These are phyloP conservation scores for Branchinecta sandiegonensis DNA, from an alignment of 2,888 invertebrate genomes.

Conservation along the genomic window DNA sequence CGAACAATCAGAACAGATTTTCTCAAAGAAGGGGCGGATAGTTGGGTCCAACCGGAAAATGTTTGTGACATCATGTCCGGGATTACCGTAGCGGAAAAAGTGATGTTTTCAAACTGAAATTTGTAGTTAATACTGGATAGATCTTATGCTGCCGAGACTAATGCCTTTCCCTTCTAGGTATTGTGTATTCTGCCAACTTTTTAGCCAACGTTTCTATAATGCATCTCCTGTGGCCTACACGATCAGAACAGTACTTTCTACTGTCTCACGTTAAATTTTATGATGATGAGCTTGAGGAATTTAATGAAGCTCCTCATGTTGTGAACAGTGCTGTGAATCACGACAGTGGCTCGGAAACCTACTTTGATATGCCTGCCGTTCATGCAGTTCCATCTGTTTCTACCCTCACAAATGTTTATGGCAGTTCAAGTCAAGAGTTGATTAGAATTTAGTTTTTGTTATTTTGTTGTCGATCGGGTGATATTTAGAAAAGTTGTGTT, in stretches of 20 bases:
- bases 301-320: constrained; percentile 78
- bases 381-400: constrained; percentile 4
- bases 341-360: constrained; percentile 10
- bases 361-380: neutral
- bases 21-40: too few relatives aligned
- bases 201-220: constrained; percentile 89
- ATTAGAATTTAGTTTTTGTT: neutral
- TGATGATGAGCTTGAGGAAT: constrained; percentile 70
- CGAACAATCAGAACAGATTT: too few relatives aligned
- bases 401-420: neutral
- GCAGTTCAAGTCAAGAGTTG: neutral
- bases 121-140: too few relatives aligned
- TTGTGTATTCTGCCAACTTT: constrained; percentile 88
- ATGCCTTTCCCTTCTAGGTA: constrained; percentile 47
- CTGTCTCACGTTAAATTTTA: constrained; percentile 48
- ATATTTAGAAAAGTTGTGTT: too few relatives aligned
- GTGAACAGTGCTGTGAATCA: constrained; percentile 33
- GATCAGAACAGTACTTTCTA: constrained; percentile 78
- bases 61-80: too few relatives aligned
- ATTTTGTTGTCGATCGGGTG: too few relatives aligned
- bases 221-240: constrained; percentile 86
- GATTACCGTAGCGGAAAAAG: too few relatives aligned
- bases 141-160: too few relatives aligned
- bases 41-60: too few relatives aligned
- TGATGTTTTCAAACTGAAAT: too few relatives aligned